Evolutionary conservation across 2,113 vertebrate species (phyloP).

Genomic region (Planiliza haematocheilus): DNA sequence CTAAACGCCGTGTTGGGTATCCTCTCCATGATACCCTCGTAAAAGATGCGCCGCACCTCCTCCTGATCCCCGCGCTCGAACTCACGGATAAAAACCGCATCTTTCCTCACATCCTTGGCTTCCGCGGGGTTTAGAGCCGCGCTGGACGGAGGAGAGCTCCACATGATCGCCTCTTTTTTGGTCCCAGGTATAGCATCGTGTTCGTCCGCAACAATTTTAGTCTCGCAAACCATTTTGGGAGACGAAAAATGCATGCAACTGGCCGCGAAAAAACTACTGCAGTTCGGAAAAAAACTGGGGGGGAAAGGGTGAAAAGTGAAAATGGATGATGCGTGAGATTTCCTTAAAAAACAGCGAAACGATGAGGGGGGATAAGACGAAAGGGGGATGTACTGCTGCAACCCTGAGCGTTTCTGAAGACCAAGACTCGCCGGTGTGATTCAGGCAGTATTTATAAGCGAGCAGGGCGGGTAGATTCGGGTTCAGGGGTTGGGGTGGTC

Average conservation of each 20-base stretch:
- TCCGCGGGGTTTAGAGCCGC: conserved; percentile 74
- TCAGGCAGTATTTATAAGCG: conserved; percentile 90
- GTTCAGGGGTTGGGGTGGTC: conserved; percentile 86
- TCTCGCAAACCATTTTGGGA: conserved; percentile 99
- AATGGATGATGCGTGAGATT: conserved; percentile 61
- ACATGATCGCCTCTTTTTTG: conserved; percentile 92
- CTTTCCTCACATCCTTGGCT: conserved; percentile 79
- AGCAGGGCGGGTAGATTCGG: conserved; percentile 82
- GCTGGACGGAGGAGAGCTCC: conserved; percentile 87
- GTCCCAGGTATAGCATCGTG: conserved; percentile 91
- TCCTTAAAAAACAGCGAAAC: conserved; percentile 70
- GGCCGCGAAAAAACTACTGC: conserved; percentile 79
- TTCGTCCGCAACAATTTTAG: conserved; percentile 96
- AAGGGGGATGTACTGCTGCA: conserved; percentile 81
- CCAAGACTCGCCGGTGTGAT: conserved; percentile 87
- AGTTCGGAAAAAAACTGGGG: conserved; percentile 44
- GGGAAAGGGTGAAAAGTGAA: conserved; percentile 32
- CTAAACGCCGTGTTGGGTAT: conserved; percentile 95
- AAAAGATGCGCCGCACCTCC: conserved; percentile 93
- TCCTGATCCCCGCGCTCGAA: conserved; percentile 90
- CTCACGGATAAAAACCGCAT: conserved; percentile 90
- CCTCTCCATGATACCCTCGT: conserved; percentile 95
- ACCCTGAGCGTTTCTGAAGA: conserved; percentile 85
- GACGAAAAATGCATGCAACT: conserved; percentile 97
- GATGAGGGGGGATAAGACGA: conserved; percentile 67